Evolutionary conservation across 2,113 vertebrate genomes (phyloP).

Genomic region (Megaceryle maxima): DNA sequence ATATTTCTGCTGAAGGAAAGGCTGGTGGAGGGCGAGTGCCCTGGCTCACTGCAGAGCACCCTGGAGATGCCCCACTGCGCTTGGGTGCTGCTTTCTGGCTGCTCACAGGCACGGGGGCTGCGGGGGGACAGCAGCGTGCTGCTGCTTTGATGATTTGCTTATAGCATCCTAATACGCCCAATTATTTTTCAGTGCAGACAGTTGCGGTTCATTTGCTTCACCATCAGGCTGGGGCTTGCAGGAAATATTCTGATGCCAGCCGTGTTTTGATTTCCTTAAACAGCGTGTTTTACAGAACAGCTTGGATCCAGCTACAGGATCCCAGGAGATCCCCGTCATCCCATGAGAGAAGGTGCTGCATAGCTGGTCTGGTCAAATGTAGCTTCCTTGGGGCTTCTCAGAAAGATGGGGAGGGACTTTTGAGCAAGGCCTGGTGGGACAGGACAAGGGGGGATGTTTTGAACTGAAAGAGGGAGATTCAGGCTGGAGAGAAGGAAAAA

Average conservation of each 20-base stretch:
- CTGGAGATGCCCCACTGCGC: fast-evolving
- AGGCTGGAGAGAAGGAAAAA: no score
- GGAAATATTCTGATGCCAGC: background rate
- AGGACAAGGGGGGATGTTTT: no score
- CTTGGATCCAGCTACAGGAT: no score
- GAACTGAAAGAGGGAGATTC: no score
- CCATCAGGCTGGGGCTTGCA: background rate
- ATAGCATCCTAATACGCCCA: background rate
- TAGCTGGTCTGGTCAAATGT: background rate
- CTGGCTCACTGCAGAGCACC: background rate
- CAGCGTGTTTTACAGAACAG: background rate
- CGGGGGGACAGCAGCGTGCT: background rate
- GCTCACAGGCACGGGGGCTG: background rate
- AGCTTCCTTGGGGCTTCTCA: no score
- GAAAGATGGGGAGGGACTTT: no score
- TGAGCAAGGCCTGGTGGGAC: no score
- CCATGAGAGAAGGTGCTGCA: background rate
- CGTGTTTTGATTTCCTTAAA: fast-evolving
- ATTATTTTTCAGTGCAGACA: background rate
- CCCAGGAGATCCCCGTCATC: background rate
- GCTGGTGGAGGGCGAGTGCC: background rate
- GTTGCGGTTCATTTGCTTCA: background rate
- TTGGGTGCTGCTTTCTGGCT: fast-evolving
- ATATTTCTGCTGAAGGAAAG: background rate
- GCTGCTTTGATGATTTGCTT: background rate